Percentiles rank a stretch among this genome's conserved stretches.
These are phyloP conservation scores for Cylindroiulus punctatus DNA, from an alignment of 2,888 invertebrate species.

Conservation along the genomic window DNA sequence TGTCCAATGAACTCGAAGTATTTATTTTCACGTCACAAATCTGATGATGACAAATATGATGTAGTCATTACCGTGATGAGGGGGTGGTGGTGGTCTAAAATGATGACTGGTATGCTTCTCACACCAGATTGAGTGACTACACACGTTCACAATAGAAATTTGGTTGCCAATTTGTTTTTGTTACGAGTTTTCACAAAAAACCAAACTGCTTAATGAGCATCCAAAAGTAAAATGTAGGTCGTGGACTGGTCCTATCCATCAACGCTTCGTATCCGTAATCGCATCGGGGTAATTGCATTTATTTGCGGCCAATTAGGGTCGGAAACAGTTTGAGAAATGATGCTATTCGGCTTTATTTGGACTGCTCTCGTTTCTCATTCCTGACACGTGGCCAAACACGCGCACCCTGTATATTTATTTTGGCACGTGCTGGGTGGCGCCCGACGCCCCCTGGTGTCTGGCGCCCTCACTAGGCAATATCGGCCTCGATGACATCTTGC, in stretches of 20 bases:
- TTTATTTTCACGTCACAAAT: no score
- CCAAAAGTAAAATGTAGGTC: not conserved
- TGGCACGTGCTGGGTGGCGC: not conserved
- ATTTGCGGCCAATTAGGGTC: not conserved
- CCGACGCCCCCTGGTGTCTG: not conserved
- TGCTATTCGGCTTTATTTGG: not conserved
- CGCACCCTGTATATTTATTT: slow-evolving; percentile 28
- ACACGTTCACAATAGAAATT: no score
- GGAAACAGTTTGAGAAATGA: not conserved
- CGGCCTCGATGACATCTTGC: not conserved
- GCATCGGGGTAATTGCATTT: not conserved
- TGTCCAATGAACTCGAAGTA: no score
- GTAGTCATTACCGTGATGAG: no score
- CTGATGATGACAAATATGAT: no score
- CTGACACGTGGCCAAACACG: not conserved
- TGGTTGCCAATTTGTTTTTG: not conserved
- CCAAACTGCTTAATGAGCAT: not conserved
- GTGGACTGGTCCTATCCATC: not conserved
- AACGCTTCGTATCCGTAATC: not conserved
- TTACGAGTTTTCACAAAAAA: not conserved
- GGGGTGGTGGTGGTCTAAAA: no score
- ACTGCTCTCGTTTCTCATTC: not conserved
- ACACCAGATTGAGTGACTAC: no score
- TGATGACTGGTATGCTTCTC: no score
- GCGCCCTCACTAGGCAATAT: slow-evolving; percentile 28